These are phyloP conservation scores for Anthophora plumipes DNA, from an alignment of 2,888 invertebrate species.

Conservation along the genomic window DNA sequence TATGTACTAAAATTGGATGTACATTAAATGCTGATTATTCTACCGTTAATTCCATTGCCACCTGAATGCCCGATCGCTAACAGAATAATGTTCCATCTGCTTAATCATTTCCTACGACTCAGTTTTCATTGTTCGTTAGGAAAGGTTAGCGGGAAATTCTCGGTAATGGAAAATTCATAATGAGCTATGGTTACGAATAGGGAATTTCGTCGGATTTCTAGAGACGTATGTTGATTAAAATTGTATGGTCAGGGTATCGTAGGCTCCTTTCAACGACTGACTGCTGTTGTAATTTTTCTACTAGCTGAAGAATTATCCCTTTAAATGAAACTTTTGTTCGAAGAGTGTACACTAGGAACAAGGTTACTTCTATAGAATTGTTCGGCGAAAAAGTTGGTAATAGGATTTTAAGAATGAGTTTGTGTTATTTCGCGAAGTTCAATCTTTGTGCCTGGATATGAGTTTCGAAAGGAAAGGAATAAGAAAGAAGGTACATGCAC, in stretches of 20 bases:
- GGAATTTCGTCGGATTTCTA: not conserved
- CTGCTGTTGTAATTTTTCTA: not conserved
- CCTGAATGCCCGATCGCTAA: not conserved
- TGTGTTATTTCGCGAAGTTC: not conserved
- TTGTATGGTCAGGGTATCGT: not conserved
- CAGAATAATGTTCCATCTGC: not conserved
- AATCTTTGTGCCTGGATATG: too few species aligned
- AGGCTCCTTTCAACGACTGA: not conserved
- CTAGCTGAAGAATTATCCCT: not conserved
- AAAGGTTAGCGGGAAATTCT: not conserved
- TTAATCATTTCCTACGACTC: not conserved
- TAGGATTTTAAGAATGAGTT: not conserved
- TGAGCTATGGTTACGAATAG: not conserved
- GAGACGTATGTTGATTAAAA: not conserved
- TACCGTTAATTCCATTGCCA: not conserved
- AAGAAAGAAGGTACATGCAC: too few species aligned
- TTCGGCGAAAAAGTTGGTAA: not conserved
- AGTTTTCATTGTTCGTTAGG: not conserved
- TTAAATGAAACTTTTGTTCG: not conserved
- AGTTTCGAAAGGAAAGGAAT: too few species aligned
- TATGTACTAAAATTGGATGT: too few species aligned
- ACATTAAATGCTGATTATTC: too few species aligned
- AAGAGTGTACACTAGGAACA: not conserved
- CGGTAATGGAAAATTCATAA: not conserved
- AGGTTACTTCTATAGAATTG: not conserved